Evolutionary conservation across 2,113 vertebrate genomes (phyloP).

Genomic region (Pangasianodon gigas): DNA sequence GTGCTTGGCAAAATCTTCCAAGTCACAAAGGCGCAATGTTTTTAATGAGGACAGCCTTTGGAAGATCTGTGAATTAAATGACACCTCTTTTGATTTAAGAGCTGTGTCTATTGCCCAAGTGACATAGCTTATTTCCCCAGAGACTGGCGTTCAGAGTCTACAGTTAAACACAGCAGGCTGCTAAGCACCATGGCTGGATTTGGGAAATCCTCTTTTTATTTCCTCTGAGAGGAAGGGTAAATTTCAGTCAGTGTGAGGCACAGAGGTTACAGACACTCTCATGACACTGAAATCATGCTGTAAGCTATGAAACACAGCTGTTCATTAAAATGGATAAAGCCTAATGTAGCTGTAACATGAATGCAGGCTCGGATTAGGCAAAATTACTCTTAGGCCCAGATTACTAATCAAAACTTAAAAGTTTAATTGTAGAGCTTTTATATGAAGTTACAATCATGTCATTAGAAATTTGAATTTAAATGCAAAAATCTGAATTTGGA

Average conservation of each 20-base stretch:
- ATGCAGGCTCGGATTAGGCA: neutral
- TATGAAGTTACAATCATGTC: neutral
- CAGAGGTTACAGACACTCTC: conserved; percentile 5
- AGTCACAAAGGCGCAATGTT: neutral
- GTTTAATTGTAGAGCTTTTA: neutral
- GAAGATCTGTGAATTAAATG: conserved; percentile 52
- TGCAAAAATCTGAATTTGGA: neutral
- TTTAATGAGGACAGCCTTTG: conserved; percentile 53
- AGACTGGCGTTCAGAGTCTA: conserved; percentile 59
- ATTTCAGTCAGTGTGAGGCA: conserved; percentile 61
- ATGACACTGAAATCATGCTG: conserved; percentile 19
- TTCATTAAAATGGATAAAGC: neutral
- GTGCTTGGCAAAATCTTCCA: neutral
- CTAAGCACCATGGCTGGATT: conserved; percentile 54
- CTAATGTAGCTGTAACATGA: neutral
- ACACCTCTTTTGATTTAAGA: conserved; percentile 56
- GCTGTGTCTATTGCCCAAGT: conserved; percentile 56
- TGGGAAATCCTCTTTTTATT: conserved; percentile 65
- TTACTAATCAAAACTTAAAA: neutral
- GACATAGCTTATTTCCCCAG: conserved; percentile 64
- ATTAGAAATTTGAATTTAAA: neutral
- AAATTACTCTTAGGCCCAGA: neutral
- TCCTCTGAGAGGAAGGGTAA: conserved; percentile 65
- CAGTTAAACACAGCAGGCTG: conserved; percentile 55
- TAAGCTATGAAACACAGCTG: neutral